phyloP scores from a whole-genome alignment of 2,888 invertebrate species.

The Holacanthella duospinosa region DNA sequence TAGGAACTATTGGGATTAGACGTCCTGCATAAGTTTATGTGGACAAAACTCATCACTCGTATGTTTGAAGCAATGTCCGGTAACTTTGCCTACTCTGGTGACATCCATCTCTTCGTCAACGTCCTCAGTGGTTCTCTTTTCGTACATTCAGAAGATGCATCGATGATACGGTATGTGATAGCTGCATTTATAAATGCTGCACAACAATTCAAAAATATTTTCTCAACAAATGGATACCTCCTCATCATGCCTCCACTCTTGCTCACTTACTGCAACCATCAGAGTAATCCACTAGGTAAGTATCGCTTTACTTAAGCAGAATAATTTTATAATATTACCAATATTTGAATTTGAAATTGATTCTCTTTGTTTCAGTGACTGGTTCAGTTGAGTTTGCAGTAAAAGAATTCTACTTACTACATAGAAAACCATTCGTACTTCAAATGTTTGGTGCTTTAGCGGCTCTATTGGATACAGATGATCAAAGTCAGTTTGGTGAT shows the following conservation, averaged over 20 bases:
- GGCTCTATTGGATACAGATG: slow-evolving; percentile 85
- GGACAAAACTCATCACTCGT: slow-evolving; percentile 88
- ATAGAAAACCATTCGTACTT: slow-evolving; percentile 93
- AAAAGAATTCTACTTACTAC: slow-evolving; percentile 95
- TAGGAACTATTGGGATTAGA: slow-evolving; percentile 81
- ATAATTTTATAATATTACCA: neutral
- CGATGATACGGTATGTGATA: slow-evolving; percentile 87
- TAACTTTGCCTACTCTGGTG: slow-evolving; percentile 91
- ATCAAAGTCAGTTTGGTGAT: slow-evolving; percentile 65
- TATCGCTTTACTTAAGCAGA: neutral
- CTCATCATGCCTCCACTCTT: slow-evolving; percentile 95
- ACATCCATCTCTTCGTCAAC: slow-evolving; percentile 93
- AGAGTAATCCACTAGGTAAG: slow-evolving; percentile 61
- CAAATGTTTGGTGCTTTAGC: slow-evolving; percentile 99
- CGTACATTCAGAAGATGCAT: slow-evolving; percentile 91
- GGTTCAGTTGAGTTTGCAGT: slow-evolving; percentile 96
- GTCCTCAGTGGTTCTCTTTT: slow-evolving; percentile 89
- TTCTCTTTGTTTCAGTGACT: slow-evolving; percentile 55
- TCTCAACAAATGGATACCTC: slow-evolving; percentile 93
- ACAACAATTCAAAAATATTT: slow-evolving; percentile 96
- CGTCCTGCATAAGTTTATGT: slow-evolving; percentile 96
- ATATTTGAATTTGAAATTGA: slow-evolving; percentile 3
- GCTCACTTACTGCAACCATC: slow-evolving; percentile 93
- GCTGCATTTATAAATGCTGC: slow-evolving; percentile 96
- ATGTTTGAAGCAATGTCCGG: slow-evolving; percentile 98